Base-by-base conservation (phyloP, 2,888 invertebrate species). In the Eupithecia vulgata region DNA sequence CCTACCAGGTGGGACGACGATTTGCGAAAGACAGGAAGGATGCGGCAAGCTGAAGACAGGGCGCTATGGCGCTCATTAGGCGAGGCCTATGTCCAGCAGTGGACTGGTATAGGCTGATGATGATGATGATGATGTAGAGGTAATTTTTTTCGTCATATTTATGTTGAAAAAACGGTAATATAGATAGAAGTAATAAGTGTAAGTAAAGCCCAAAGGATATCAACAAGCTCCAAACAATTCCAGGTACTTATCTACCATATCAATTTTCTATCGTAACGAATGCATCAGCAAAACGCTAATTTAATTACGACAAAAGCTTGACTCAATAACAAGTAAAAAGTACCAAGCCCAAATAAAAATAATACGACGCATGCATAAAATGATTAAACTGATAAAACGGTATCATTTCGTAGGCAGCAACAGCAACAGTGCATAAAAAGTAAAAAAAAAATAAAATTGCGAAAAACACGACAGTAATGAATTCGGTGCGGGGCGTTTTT, bases 391-490 rank as follows among this genome's bases (percentile, higher is more conserved):
- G 86, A 89, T 89, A 89, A 88, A 86, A 85, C 82, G 76, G 87
- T 90, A 90, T 91, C 86, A 88, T 89, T 88, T 84, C 78, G 83
- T 82, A 83, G 84, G 83, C 84, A 84, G 83, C 83, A 84, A 86
- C 84, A 84, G 83, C 83, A 84, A 86, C 84, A 83, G 73, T 81
- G 84, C 81, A 86, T 82, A 87, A 88, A 88, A 69, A 68, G 42
- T 52, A 21, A 35, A 57, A 74, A 86, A 84, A 84, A 83, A 88
- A 85, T 86, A 84, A 87, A 89, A 88, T 85, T 88, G 88, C 88
- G 86, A 90, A 91, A 90, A 90, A 91, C 87, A 87, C 85, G 86
- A 83, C 84, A 82, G 88, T 94, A 93, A 94, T 94, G 93, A 94
- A 93, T 94, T 92, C 90, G 90, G 90, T 81, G 88, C 86, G 86